phyloP scores from a whole-genome alignment of 2,797 vertebrate genomes.

The Cuculus canorus region DNA sequence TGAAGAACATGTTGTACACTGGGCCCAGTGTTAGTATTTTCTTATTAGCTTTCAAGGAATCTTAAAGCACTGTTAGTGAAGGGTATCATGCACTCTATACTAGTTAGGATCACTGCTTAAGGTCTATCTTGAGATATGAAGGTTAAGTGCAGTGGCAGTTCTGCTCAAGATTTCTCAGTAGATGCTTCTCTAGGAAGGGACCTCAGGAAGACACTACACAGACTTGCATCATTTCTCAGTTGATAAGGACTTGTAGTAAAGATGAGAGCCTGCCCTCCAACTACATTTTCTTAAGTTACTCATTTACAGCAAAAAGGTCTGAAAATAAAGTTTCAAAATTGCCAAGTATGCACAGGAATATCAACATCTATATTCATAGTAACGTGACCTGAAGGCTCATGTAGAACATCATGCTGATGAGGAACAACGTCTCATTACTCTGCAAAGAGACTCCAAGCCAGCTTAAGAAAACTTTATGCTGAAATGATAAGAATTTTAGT shows the following conservation, averaged over 20 bases:
- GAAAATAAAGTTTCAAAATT: not conserved
- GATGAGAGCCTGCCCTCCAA: not conserved
- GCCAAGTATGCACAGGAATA: not conserved
- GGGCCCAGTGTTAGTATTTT: not conserved
- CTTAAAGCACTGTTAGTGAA: not conserved
- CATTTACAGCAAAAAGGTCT: not conserved
- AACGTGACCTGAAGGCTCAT: not conserved
- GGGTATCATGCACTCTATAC: fast-evolving
- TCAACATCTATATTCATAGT: not conserved
- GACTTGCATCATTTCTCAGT: not conserved
- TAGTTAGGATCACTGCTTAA: not conserved
- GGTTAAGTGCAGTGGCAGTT: not conserved
- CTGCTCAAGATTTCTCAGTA: not conserved
- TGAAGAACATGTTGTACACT: not conserved
- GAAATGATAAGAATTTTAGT: not conserved
- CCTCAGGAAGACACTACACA: not conserved
- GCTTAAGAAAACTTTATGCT: not conserved
- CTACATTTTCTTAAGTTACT: not conserved
- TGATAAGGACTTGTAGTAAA: not conserved
- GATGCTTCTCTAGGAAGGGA: not conserved
- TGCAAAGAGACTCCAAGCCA: not conserved
- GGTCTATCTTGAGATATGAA: not conserved
- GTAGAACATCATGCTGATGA: not conserved
- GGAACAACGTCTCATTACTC: not conserved
- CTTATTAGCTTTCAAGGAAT: not conserved